Percentiles rank a stretch among this genome's conserved stretches.
Evolutionary conservation across 2,797 vertebrate genomes (phyloP).

Genomic region (Enteromius mattozi): DNA sequence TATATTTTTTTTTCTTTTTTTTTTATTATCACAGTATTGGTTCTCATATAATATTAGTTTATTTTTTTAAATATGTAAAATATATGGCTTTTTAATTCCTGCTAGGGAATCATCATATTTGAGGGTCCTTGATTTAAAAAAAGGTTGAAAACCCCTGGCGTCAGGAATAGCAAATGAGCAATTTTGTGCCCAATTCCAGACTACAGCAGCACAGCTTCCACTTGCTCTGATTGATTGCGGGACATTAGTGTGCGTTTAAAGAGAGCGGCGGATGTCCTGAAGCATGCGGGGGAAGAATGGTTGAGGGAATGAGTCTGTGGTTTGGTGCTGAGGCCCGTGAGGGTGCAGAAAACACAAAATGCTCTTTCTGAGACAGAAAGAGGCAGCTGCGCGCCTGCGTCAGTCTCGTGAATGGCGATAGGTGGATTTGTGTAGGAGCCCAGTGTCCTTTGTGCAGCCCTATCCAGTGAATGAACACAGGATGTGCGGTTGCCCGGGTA

Average conservation of each 20-base stretch:
- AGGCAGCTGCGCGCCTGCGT: slow-evolving; percentile 41
- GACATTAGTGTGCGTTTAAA: slow-evolving; percentile 14
- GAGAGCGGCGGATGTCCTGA: not conserved
- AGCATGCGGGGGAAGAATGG: not conserved
- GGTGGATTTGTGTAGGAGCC: slow-evolving; percentile 67
- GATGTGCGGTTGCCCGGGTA: slow-evolving; percentile 80
- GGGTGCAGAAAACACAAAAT: slow-evolving; percentile 31
- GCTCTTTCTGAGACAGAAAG: slow-evolving; percentile 41
- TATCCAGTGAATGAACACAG: slow-evolving; percentile 69
- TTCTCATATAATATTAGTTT: not conserved
- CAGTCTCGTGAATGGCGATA: slow-evolving; percentile 40
- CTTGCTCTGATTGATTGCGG: slow-evolving; percentile 2
- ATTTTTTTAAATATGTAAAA: not conserved
- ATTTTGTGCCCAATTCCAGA: not conserved
- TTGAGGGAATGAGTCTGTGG: not conserved
- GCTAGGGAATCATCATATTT: not conserved
- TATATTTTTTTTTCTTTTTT: not conserved
- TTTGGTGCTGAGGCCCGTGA: slow-evolving; percentile 18
- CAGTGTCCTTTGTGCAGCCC: slow-evolving; percentile 67
- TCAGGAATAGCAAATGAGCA: slow-evolving; percentile 8
- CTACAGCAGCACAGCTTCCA: not conserved
- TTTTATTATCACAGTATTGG: not conserved
- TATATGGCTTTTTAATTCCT: not conserved
- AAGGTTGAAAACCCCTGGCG: not conserved
- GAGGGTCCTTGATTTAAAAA: not conserved